Evolutionary conservation across 2,888 invertebrate species (phyloP).

Genomic region (Pelosia muscerda): DNA sequence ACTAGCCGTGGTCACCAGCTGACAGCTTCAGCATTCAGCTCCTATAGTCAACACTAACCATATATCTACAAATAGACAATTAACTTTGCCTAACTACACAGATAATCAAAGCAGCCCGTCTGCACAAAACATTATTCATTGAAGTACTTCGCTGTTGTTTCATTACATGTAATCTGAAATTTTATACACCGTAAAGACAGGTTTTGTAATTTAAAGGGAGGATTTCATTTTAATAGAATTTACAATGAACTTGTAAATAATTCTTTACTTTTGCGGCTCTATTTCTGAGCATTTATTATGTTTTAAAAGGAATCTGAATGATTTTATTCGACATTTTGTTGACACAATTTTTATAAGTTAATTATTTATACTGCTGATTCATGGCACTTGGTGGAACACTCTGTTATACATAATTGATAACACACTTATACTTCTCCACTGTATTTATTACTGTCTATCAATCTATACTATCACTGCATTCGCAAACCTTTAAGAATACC

Average conservation of each 20-base stretch:
- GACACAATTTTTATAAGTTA: not conserved
- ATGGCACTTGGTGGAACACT: too few species aligned
- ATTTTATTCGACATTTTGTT: not conserved
- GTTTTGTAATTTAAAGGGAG: slow-evolving; percentile 37
- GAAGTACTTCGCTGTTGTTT: slow-evolving; percentile 27
- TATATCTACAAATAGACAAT: too few species aligned
- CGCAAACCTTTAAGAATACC: too few species aligned
- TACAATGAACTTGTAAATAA: slow-evolving; percentile 29
- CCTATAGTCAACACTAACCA: too few species aligned
- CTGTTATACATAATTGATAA: too few species aligned
- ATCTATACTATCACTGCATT: too few species aligned
- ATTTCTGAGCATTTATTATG: not conserved
- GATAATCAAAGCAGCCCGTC: slow-evolving; percentile 15
- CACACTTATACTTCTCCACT: too few species aligned
- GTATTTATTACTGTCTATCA: too few species aligned
- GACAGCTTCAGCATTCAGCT: too few species aligned
- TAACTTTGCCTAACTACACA: not conserved
- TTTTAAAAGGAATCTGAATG: not conserved
- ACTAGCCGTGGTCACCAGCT: too few species aligned
- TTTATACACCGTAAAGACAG: slow-evolving; percentile 44
- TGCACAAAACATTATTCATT: slow-evolving; percentile 24
- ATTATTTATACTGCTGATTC: too few species aligned
- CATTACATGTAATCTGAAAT: slow-evolving; percentile 42
- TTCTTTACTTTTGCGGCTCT: slow-evolving; percentile 1
- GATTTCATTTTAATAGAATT: slow-evolving; percentile 41